Conservation (phyloP, 1,140 invertebrate genomes). For the Sycophila sp. region DNA sequence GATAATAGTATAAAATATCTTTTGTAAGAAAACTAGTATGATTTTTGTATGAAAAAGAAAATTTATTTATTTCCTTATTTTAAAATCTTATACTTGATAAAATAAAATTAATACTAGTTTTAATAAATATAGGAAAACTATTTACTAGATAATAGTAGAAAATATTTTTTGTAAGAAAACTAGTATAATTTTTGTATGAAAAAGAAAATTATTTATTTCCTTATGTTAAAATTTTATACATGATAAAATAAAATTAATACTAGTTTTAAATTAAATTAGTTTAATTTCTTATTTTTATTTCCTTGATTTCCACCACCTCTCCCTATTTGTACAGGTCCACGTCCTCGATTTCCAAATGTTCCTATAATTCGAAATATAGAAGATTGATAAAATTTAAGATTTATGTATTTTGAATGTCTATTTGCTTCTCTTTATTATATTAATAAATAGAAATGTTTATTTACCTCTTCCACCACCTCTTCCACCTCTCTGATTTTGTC, state of each 20-base stretch:
- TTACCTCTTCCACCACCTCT: conserved; percentile 75
- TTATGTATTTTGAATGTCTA: neutral
- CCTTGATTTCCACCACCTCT: conserved; percentile 55
- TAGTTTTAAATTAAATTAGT: conserved; percentile 36
- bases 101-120: too few species aligned
- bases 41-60: conserved; percentile 31
- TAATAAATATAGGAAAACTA: neutral
- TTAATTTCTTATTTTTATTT: conserved; percentile 61
- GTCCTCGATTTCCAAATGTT: conserved; percentile 68
- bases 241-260: conserved; percentile 9
- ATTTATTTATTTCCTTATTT: too few species aligned
- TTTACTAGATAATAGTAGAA: neutral
- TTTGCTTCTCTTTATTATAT: neutral
- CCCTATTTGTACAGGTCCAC: conserved; percentile 62
- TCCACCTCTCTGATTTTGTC: conserved; percentile 74
- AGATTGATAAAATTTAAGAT: neutral
- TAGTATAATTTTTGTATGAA: conserved; percentile 33
- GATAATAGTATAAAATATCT: neutral
- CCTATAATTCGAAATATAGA: conserved; percentile 45
- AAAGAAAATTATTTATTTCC: conserved; percentile 34
- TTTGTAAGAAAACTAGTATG: neutral
- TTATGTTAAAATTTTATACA: conserved; percentile 35
- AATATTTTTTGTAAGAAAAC: neutral
- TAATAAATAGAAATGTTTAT: neutral
- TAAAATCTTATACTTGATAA: too few species aligned